Percentiles rank a stretch among this genome's conserved stretches.
Conservation (phyloP, 2,113 vertebrate species). For the Colaptes auratus region DNA sequence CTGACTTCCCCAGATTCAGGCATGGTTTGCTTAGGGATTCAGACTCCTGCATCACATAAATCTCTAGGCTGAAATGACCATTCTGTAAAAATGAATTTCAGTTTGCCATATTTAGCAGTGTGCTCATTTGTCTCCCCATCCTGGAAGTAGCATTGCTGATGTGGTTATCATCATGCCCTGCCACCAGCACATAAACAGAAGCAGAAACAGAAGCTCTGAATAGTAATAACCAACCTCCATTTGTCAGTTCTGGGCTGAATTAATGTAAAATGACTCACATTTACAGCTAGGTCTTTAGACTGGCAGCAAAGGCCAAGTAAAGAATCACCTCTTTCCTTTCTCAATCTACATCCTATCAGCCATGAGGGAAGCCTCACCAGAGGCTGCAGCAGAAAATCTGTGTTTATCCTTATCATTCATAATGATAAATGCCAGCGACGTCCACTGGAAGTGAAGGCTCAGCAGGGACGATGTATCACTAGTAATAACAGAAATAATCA, state of each 20-base stretch:
- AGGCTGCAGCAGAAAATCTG: background rate
- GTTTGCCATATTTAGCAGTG: background rate
- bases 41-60: background rate
- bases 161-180: background rate
- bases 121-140: background rate
- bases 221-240: background rate
- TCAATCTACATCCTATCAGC: background rate
- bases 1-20: background rate
- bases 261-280: background rate
- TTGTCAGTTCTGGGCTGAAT: background rate
- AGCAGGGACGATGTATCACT: constrained; percentile 4
- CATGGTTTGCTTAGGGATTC: background rate
- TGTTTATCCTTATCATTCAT: background rate
- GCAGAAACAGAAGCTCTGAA: background rate
- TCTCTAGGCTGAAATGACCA: background rate
- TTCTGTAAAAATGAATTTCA: background rate
- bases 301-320: background rate
- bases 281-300: background rate
- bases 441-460: constrained; percentile 18
- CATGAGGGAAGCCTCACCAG: background rate
- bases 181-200: background rate
- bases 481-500: constrained; percentile 55
- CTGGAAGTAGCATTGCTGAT: background rate
- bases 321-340: background rate
- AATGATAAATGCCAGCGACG: constrained; percentile 26